Conservation (phyloP, 64 coral and sea anemone genomes). For the Pocillopora verrucosa region DNA sequence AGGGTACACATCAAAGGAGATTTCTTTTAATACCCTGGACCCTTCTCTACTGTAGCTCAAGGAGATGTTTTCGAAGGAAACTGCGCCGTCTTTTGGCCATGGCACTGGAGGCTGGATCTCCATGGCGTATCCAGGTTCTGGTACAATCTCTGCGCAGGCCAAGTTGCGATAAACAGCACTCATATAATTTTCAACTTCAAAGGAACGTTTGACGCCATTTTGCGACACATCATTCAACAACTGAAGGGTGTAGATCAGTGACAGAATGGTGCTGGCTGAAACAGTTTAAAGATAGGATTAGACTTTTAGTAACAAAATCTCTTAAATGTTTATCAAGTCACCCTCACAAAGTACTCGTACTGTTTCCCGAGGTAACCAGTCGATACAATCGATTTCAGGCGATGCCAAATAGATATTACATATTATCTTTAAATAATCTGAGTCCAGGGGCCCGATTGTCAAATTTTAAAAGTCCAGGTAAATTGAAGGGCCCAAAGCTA, state of each 20-base stretch:
- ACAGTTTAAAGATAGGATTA: background rate
- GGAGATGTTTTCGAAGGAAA: conserved; percentile 23
- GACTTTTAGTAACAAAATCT: too few relatives aligned
- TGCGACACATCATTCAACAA: conserved; percentile 58
- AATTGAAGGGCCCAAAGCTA: too few relatives aligned
- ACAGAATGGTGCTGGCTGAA: conserved; percentile 11
- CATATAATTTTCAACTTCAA: conserved; percentile 68
- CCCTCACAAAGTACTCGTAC: too few relatives aligned
- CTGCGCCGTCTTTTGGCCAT: conserved; percentile 52
- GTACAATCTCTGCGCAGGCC: conserved; percentile 39
- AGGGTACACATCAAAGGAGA: conserved; percentile 35
- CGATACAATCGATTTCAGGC: too few relatives aligned
- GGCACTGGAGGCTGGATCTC: conserved; percentile 37
- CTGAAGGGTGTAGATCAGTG: conserved; percentile 57
- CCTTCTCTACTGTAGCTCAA: conserved; percentile 36
- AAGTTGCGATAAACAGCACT: conserved; percentile 45
- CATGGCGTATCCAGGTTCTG: conserved; percentile 53
- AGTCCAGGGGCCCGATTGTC: too few relatives aligned
- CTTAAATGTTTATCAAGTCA: too few relatives aligned
- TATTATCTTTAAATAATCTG: too few relatives aligned
- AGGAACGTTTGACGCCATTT: conserved; percentile 57
- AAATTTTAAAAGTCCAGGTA: too few relatives aligned
- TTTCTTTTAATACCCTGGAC: conserved; percentile 45
- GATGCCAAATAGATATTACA: too few relatives aligned
- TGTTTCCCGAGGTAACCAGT: too few relatives aligned